phyloP scores from a whole-genome alignment of 2,113 vertebrate species.

The Cynocephalus volans region DNA sequence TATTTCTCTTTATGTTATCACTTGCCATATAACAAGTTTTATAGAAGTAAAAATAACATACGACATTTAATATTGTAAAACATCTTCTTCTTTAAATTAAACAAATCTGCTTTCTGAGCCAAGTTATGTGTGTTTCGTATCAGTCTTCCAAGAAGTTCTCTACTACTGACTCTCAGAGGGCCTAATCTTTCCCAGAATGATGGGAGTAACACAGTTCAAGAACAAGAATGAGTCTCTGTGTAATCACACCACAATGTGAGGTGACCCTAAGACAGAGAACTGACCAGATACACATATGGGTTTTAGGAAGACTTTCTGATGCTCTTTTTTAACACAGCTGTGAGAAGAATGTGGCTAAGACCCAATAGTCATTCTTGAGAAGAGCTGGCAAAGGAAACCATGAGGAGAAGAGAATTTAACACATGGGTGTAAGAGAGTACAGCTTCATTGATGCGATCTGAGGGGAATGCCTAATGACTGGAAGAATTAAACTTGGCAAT shows the following conservation, averaged over 20 bases:
- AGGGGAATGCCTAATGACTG: constrained; percentile 94
- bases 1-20: constrained; percentile 61
- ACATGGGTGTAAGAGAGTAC: constrained; percentile 91
- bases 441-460: constrained; percentile 93
- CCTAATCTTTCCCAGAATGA: constrained; percentile 89
- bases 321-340: constrained; percentile 91
- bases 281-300: constrained; percentile 91
- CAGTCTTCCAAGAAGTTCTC: constrained; percentile 81
- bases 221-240: constrained; percentile 90
- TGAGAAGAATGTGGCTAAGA: constrained; percentile 94
- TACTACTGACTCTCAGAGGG: constrained; percentile 78
- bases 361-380: constrained; percentile 89
- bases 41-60: neutral
- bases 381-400: constrained; percentile 92
- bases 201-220: constrained; percentile 87
- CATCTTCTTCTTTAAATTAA: constrained; percentile 72
- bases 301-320: constrained; percentile 92
- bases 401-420: constrained; percentile 93
- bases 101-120: constrained; percentile 78
- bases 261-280: constrained; percentile 90
- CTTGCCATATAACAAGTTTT: neutral
- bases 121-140: constrained; percentile 82
- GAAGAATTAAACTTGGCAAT: constrained; percentile 95
- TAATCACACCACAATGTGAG: constrained; percentile 93
- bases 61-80: constrained; percentile 65